These are phyloP conservation scores for Anthophora plumipes DNA, from an alignment of 2,888 invertebrate genomes.

Conservation along the genomic window DNA sequence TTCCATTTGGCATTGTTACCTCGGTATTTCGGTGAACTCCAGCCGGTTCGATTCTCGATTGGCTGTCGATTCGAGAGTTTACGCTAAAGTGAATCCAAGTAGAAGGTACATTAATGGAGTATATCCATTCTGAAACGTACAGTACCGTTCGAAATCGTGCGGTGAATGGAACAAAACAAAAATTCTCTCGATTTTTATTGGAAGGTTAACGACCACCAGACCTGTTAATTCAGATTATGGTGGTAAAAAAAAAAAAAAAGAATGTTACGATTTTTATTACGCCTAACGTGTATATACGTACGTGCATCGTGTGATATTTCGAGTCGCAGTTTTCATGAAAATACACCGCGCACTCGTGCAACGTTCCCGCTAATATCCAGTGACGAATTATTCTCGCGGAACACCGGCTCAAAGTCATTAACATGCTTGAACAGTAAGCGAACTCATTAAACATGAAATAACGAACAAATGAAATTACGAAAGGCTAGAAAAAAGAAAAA, in stretches of 20 bases:
- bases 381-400: slow-evolving; percentile 16
- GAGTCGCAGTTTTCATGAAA: slow-evolving; percentile 14
- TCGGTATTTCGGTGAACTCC: slow-evolving; percentile 19
- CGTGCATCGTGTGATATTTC: too few relatives aligned
- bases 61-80: slow-evolving; percentile 36
- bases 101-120: slow-evolving; percentile 48
- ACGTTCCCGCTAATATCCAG: background rate
- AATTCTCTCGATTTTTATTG: slow-evolving; percentile 26
- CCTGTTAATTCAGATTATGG: too few relatives aligned
- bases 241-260: too few relatives aligned
- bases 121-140: slow-evolving; percentile 33
- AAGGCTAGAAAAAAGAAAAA: background rate
- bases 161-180: slow-evolving; percentile 39
- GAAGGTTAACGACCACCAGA: slow-evolving; percentile 18
- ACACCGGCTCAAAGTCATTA: slow-evolving; percentile 28
- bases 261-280: too few relatives aligned
- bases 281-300: too few relatives aligned
- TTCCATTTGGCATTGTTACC: slow-evolving; percentile 34
- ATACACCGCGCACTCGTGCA: background rate
- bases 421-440: slow-evolving; percentile 53
- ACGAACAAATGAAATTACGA: slow-evolving; percentile 43
- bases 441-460: slow-evolving; percentile 59
- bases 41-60: slow-evolving; percentile 47
- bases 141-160: background rate
- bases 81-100: slow-evolving; percentile 38